These are phyloP conservation scores for Pegea sp. DNA, from an alignment of 23 tunicate species.

Conservation along the genomic window DNA sequence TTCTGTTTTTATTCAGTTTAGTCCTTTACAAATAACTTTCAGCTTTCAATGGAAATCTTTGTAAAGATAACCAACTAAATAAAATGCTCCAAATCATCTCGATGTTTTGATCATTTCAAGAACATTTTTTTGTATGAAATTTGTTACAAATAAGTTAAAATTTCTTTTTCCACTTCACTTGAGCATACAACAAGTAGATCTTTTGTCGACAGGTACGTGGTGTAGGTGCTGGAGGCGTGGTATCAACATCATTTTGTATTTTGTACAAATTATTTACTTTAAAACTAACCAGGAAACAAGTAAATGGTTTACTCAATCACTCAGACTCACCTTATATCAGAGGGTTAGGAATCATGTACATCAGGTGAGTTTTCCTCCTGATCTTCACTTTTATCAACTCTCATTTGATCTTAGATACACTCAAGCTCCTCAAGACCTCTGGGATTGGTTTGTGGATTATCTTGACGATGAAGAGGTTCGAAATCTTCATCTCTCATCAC, in stretches of 20 bases:
- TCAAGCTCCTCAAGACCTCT: conserved; percentile 69
- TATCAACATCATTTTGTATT: conserved; percentile 76
- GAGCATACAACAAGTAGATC: too few species aligned
- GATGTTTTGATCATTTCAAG: too few species aligned
- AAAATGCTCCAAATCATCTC: too few species aligned
- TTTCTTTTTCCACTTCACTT: too few species aligned
- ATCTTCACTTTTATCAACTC: neutral
- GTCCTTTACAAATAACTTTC: too few species aligned
- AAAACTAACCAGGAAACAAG: conserved; percentile 80
- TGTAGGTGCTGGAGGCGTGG: conserved; percentile 98
- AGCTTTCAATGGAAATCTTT: too few species aligned
- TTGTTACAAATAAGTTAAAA: too few species aligned
- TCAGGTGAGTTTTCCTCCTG: conserved; percentile 28
- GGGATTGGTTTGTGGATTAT: conserved; percentile 68
- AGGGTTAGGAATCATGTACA: conserved; percentile 86
- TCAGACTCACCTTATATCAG: conserved; percentile 85
- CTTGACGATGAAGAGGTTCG: conserved; percentile 83
- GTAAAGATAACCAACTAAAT: too few species aligned
- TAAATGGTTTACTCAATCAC: conserved; percentile 60
- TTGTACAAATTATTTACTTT: conserved; percentile 78
- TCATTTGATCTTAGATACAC: conserved; percentile 16
- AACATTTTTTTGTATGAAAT: too few species aligned
- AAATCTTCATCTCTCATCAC: neutral
- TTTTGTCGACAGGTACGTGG: conserved; percentile 85
- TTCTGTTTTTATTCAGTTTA: too few species aligned